Conservation (phyloP, 2,888 invertebrate species). For the Pheosia gnoma region DNA sequence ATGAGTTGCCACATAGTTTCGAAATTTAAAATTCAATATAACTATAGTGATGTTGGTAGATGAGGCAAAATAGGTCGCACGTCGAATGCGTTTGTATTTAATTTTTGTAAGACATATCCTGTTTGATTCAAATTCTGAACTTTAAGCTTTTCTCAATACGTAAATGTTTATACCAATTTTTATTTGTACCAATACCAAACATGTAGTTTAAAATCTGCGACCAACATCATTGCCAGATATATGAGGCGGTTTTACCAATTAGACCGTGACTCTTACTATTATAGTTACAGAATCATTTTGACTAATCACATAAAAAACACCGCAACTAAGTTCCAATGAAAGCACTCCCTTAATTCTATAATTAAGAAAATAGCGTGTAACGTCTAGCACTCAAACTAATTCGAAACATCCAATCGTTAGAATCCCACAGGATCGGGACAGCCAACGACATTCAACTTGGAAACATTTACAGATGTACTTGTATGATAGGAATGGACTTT, state of each 20-base stretch:
- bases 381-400: slow-evolving; percentile 39
- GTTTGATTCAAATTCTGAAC: too few species aligned
- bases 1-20: slow-evolving; percentile 55
- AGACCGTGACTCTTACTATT: background rate
- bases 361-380: slow-evolving; percentile 38
- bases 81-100: background rate
- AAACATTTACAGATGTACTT: background rate
- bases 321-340: slow-evolving; percentile 2
- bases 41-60: slow-evolving; percentile 59
- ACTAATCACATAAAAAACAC: slow-evolving; percentile 2
- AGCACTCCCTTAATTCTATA: slow-evolving; percentile 18
- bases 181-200: too few species aligned
- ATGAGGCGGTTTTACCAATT: too few species aligned
- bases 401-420: slow-evolving; percentile 37
- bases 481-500: background rate
- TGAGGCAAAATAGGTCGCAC: background rate
- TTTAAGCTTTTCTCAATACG: too few species aligned
- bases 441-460: background rate
- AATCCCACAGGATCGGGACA: slow-evolving; percentile 23
- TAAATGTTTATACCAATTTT: too few species aligned
- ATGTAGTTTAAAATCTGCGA: too few species aligned
- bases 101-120: too few species aligned
- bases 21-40: slow-evolving; percentile 82
- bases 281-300: slow-evolving; percentile 15
- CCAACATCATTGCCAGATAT: too few species aligned